A percentile compares a stretch with the other conserved stretches of the same genome.
Conservation (phyloP, 2,113 vertebrate species). For the Oryzias woworae region DNA sequence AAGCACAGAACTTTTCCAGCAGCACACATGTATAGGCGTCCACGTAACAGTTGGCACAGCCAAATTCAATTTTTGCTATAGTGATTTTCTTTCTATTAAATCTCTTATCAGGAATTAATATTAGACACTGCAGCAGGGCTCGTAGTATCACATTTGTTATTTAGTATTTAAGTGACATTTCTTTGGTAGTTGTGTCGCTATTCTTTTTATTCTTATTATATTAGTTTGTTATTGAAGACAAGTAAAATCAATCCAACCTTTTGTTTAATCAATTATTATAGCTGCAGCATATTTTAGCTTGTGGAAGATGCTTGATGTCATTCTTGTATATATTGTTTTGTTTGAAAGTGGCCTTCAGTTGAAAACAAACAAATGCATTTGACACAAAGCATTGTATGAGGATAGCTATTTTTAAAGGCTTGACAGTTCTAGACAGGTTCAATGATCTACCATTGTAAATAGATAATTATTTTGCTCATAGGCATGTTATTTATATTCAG, state of each 20-base stretch:
- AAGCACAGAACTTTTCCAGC: constrained; percentile 64
- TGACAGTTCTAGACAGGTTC: constrained; percentile 57
- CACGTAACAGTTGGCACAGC: constrained; percentile 31
- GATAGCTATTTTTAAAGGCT: constrained; percentile 62
- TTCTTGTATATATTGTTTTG: constrained; percentile 62
- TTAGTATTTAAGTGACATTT: constrained; percentile 56
- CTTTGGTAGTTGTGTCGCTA: constrained; percentile 44
- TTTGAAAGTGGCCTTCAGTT: constrained; percentile 76
- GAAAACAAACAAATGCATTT: constrained; percentile 61
- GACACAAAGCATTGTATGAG: constrained; percentile 73
- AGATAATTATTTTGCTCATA: constrained; percentile 72
- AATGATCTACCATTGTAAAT: constrained; percentile 65
- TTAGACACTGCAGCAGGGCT: constrained; percentile 44
- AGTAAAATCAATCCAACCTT: constrained; percentile 52
- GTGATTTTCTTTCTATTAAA: constrained; percentile 26
- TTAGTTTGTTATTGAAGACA: constrained; percentile 45
- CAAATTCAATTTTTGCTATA: constrained; percentile 36
- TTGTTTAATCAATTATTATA: constrained; percentile 32
- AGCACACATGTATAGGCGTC: constrained; percentile 42
- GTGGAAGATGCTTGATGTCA: constrained; percentile 61
- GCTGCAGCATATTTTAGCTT: constrained; percentile 42
- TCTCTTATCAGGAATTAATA: constrained; percentile 36
- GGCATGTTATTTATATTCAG: constrained; percentile 75
- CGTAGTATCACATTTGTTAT: constrained; percentile 54
- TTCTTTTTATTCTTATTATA: constrained; percentile 29